These are phyloP conservation scores for Diploscapter pachys DNA, from an alignment of 1,140 invertebrate genomes.

Conservation along the genomic window DNA sequence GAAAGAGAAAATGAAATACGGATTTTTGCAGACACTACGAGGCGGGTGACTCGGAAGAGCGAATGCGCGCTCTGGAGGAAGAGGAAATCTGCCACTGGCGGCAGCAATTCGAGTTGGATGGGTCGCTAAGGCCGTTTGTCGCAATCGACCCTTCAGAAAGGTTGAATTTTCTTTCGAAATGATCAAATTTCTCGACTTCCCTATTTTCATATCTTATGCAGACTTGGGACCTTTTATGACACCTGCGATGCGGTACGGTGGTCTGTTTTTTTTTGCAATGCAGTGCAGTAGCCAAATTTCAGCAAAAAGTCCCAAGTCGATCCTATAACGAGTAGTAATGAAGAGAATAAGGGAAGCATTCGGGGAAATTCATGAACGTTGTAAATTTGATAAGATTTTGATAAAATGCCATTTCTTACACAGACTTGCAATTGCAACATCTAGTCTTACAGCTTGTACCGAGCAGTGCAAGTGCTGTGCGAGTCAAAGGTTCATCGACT, in stretches of 20 bases:
- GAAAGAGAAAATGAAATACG: background rate
- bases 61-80: constrained; percentile 78
- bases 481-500: constrained; percentile 79
- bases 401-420: too few species aligned
- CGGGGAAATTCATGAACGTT: too few species aligned
- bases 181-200: too few species aligned
- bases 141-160: constrained; percentile 54
- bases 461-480: constrained; percentile 56
- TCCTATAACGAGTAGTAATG: too few species aligned
- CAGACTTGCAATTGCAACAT: too few species aligned
- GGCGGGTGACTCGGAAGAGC: constrained; percentile 44
- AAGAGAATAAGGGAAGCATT: too few species aligned
- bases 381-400: constrained; percentile 22
- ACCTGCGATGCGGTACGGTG: too few species aligned
- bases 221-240: too few species aligned
- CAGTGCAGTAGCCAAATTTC: too few species aligned
- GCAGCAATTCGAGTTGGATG: constrained; percentile 59
- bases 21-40: constrained; percentile 50
- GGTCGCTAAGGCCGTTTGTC: constrained; percentile 48
- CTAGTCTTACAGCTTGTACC: constrained; percentile 44
- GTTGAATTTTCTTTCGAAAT: constrained; percentile 7
- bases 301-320: too few species aligned
- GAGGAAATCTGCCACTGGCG: constrained; percentile 94
- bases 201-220: too few species aligned
- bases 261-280: too few species aligned